Conservation (phyloP, 1,140 invertebrate genomes). For the Brachionus asplanchnoidis region DNA sequence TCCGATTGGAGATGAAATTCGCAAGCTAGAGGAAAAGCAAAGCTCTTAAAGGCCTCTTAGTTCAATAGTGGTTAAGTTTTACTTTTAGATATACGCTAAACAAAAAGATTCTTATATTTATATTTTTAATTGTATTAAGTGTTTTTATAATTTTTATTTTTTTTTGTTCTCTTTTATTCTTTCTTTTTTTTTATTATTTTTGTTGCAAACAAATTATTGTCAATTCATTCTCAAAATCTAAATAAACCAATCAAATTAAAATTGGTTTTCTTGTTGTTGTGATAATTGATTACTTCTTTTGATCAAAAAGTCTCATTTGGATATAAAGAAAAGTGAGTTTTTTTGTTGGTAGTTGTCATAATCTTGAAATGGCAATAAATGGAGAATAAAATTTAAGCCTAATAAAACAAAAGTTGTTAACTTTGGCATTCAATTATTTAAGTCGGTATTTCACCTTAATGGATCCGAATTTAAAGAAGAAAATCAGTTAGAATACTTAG, state of each 20-base stretch:
- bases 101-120: background rate
- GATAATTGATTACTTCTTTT: no score
- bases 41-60: background rate
- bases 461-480: no score
- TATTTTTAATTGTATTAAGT: background rate
- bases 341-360: no score
- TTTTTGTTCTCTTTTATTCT: background rate
- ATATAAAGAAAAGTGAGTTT: no score
- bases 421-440: no score
- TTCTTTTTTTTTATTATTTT: background rate
- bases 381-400: no score
- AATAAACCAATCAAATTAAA: background rate
- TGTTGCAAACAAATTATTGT: background rate
- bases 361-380: no score
- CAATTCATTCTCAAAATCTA: background rate
- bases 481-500: no score
- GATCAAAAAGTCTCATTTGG: no score
- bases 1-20: constrained; percentile 42
- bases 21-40: constrained; percentile 31
- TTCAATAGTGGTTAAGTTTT: background rate
- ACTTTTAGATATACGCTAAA: background rate
- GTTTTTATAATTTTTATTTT: no score
- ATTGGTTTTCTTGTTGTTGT: background rate
- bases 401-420: no score
- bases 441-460: no score